Evolutionary conservation across 2,888 invertebrate genomes (phyloP).

Genomic region (Caenorhabditis sp.): DNA sequence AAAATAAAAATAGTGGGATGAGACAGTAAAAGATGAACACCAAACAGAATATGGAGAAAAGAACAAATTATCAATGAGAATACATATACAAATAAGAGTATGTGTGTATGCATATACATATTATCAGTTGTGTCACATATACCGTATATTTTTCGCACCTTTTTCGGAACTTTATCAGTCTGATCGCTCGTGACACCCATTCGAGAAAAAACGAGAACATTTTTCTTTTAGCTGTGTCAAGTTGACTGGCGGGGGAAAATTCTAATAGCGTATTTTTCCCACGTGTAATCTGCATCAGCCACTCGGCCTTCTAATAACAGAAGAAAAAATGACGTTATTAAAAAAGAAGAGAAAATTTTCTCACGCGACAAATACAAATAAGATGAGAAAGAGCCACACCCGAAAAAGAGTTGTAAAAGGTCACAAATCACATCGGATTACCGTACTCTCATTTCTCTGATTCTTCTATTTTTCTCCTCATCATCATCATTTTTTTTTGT

Average conservation of each 20-base stretch:
- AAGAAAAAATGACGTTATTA: neutral
- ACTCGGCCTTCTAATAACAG: neutral
- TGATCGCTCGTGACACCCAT: neutral
- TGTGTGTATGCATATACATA: neutral
- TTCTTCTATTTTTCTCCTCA: neutral
- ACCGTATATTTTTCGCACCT: constrained; percentile 1
- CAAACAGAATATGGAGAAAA: neutral
- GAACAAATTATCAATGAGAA: neutral
- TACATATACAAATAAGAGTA: neutral
- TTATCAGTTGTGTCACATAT: neutral
- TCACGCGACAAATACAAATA: neutral
- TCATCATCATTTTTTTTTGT: no score
- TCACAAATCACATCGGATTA: neutral
- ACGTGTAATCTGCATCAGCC: neutral
- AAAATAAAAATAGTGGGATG: neutral
- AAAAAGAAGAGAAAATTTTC: neutral
- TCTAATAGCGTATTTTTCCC: neutral
- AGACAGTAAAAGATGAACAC: neutral
- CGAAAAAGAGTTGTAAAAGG: neutral
- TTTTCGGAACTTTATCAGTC: neutral
- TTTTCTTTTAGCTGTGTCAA: no score
- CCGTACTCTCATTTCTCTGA: neutral
- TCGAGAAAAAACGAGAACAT: neutral
- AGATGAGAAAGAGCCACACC: neutral
- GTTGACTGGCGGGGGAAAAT: neutral